Percentiles rank a stretch among this genome's conserved stretches.
Evolutionary conservation across 53 echinoderm and acorn worm species (phyloP).

Genomic region (Actinopyga echinites): DNA sequence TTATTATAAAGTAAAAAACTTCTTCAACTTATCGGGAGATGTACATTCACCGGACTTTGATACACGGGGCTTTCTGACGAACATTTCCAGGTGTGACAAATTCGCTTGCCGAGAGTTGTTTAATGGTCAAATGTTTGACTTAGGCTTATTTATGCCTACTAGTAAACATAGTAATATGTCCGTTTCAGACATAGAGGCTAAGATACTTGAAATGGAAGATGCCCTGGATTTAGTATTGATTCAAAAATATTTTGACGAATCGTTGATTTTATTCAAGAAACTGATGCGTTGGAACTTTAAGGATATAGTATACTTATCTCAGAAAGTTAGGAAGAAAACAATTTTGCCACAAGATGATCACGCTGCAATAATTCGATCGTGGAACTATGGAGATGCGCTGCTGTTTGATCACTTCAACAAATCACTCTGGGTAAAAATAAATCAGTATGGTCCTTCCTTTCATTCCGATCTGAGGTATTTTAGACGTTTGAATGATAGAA

Average conservation of each 20-base stretch:
- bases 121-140: constrained; percentile 16
- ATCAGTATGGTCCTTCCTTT: not conserved
- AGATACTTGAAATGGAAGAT: not conserved
- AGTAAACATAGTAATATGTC: not conserved
- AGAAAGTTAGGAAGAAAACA: not conserved
- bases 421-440: constrained; percentile 9
- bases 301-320: constrained; percentile 4
- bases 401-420: constrained; percentile 10
- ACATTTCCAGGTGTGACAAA: not conserved
- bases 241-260: constrained; percentile 22
- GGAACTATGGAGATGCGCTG: not conserved
- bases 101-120: not conserved
- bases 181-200: not conserved
- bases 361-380: not conserved
- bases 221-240: constrained; percentile 7
- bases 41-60: not conserved
- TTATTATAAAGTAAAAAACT: not conserved
- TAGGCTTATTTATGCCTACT: constrained; percentile 5
- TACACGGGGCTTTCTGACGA: not conserved
- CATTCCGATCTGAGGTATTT: not conserved
- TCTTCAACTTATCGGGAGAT: not conserved
- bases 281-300: constrained; percentile 11
- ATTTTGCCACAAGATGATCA: not conserved
- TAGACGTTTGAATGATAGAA: not conserved
- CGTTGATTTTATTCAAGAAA: constrained; percentile 1